Percentiles rank a stretch among this genome's conserved stretches.
phyloP scores from a whole-genome alignment of 2,797 vertebrate genomes.

The Pseudotriccus pelzelni region DNA sequence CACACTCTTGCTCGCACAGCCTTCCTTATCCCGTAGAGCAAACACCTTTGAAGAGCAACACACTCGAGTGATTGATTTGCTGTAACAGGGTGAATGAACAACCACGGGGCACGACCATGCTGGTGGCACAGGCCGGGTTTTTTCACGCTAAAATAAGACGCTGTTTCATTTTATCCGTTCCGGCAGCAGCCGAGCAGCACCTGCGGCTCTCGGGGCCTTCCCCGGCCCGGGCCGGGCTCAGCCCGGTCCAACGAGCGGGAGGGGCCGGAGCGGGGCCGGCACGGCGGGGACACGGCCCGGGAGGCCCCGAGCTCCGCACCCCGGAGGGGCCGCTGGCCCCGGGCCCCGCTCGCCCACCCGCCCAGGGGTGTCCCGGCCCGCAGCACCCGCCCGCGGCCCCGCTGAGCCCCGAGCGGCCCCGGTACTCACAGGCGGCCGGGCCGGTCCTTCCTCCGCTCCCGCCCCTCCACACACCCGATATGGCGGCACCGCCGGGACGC shows the following conservation, averaged over 20 bases:
- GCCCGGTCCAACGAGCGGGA: background rate
- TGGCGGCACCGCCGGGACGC: background rate
- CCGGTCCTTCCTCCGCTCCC: background rate
- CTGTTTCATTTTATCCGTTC: background rate
- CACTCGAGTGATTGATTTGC: background rate
- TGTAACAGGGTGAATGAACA: background rate
- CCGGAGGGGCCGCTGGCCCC: background rate
- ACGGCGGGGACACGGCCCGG: background rate
- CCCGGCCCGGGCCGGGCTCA: background rate
- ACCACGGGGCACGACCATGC: background rate
- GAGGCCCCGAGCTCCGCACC: background rate
- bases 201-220: background rate
- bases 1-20: background rate
- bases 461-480: background rate
- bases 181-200: background rate
- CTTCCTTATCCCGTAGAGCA: too few relatives aligned
- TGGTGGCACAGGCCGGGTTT: background rate
- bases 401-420: background rate
- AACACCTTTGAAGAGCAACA: background rate
- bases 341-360: background rate
- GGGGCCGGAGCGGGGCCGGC: background rate
- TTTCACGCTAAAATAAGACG: background rate
- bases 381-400: background rate
- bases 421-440: background rate
- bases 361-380: background rate